These are phyloP conservation scores for Orchestes rusci DNA, from an alignment of 2,888 invertebrate species.

Conservation along the genomic window DNA sequence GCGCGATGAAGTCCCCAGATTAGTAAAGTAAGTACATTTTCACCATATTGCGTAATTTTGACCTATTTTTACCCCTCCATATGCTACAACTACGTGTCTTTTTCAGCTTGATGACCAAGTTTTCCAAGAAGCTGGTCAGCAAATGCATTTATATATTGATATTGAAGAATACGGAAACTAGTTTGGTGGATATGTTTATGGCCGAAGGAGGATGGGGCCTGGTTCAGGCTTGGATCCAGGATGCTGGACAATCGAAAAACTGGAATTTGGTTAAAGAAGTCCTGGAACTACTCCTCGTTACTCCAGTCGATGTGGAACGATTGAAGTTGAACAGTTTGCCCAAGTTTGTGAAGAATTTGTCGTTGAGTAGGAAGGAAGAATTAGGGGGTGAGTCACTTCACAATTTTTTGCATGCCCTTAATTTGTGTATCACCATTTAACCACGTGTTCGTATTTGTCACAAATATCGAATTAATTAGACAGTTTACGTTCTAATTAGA, in stretches of 20 bases:
- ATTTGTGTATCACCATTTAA: neutral
- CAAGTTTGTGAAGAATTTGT: slow-evolving; percentile 81
- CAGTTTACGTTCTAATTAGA: neutral
- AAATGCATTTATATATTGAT: slow-evolving; percentile 94
- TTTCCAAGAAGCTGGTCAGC: slow-evolving; percentile 89
- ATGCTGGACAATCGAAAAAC: slow-evolving; percentile 76
- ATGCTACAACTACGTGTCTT: too few relatives aligned
- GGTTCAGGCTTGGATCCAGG: slow-evolving; percentile 84
- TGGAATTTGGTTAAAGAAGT: slow-evolving; percentile 83
- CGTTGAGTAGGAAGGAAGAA: slow-evolving; percentile 74
- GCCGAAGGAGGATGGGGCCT: slow-evolving; percentile 87
- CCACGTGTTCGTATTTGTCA: too few relatives aligned
- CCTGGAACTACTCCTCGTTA: slow-evolving; percentile 71
- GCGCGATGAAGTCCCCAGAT: slow-evolving; percentile 76
- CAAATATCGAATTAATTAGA: too few relatives aligned
- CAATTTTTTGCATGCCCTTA: slow-evolving; percentile 9
- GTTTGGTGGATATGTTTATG: slow-evolving; percentile 82
- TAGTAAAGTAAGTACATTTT: slow-evolving; percentile 65
- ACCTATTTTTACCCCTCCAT: too few relatives aligned
- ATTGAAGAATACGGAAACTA: slow-evolving; percentile 76
- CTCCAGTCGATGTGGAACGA: slow-evolving; percentile 86
- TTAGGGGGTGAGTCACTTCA: slow-evolving; percentile 61
- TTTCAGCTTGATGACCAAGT: slow-evolving; percentile 86
- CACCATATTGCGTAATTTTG: too few relatives aligned
- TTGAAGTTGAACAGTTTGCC: slow-evolving; percentile 88